These are phyloP conservation scores for Ageneiosus marmoratus DNA, from an alignment of 2,113 vertebrate species.

Conservation along the genomic window DNA sequence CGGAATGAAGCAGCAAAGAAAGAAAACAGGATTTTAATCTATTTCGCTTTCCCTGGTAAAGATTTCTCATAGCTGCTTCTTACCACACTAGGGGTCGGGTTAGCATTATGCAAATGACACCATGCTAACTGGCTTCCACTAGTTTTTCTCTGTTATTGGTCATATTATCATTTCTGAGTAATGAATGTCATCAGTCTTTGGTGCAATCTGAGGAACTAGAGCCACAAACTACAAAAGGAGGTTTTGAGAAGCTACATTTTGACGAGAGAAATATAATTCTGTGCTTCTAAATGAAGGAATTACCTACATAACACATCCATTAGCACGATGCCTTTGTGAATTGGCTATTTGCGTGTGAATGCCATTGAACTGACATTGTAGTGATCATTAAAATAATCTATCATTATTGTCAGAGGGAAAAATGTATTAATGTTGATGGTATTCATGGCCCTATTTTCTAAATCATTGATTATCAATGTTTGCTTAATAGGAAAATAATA, in stretches of 20 bases:
- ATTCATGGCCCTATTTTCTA: conserved; percentile 91
- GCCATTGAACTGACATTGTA: conserved; percentile 95
- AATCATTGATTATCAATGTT: conserved; percentile 97
- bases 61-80: conserved; percentile 40
- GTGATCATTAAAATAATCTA: conserved; percentile 91
- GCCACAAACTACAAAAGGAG: background rate
- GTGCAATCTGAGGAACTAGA: background rate
- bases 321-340: conserved; percentile 10
- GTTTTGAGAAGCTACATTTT: background rate
- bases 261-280: conserved; percentile 1
- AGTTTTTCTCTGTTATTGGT: conserved; percentile 8
- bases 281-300: conserved; percentile 13
- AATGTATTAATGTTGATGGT: conserved; percentile 97
- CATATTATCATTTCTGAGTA: conserved; percentile 10
- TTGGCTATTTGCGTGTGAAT: conserved; percentile 62
- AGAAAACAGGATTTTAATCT: conserved; percentile 45
- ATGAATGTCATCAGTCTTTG: background rate
- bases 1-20: conserved; percentile 42
- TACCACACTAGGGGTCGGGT: conserved; percentile 17
- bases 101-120: conserved; percentile 20
- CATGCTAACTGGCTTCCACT: background rate
- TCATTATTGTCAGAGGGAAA: conserved; percentile 80
- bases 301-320: conserved; percentile 10
- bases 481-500: conserved; percentile 99
- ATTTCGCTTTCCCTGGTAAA: conserved; percentile 29